phyloP scores from a whole-genome alignment of 2,888 invertebrate genomes.

The Agriopis leucophaearia region DNA sequence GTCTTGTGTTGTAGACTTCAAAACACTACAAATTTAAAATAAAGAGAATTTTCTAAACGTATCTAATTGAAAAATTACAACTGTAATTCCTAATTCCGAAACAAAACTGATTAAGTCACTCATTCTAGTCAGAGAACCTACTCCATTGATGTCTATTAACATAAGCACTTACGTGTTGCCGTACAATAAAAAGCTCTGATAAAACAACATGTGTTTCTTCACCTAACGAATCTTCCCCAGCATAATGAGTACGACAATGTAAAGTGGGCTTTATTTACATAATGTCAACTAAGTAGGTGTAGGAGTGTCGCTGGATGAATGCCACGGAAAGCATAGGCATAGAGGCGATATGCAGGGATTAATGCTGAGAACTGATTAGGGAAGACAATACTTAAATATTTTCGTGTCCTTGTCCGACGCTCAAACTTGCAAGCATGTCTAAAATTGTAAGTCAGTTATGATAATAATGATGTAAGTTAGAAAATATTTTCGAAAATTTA shows the following conservation, averaged over 20 bases:
- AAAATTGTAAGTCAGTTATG: no score
- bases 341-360: slow-evolving; percentile 3
- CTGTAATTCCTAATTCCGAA: no score
- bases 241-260: slow-evolving; percentile 85
- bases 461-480: no score
- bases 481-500: no score
- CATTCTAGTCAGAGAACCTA: background rate
- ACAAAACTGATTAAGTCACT: background rate
- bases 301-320: slow-evolving; percentile 70
- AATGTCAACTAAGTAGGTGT: slow-evolving; percentile 86
- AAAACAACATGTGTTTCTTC: slow-evolving; percentile 87
- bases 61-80: no score
- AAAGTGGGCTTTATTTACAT: slow-evolving; percentile 85
- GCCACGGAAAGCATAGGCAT: slow-evolving; percentile 25
- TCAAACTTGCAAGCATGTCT: background rate
- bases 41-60: no score
- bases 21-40: no score
- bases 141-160: background rate
- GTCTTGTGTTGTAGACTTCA: no score
- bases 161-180: slow-evolving; percentile 60
- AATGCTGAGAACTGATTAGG: background rate
- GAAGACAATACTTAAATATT: background rate
- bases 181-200: slow-evolving; percentile 65
- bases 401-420: background rate
- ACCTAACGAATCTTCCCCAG: slow-evolving; percentile 84